phyloP scores from a whole-genome alignment of 2,888 invertebrate genomes.

The Carpatolechia fugitivella region DNA sequence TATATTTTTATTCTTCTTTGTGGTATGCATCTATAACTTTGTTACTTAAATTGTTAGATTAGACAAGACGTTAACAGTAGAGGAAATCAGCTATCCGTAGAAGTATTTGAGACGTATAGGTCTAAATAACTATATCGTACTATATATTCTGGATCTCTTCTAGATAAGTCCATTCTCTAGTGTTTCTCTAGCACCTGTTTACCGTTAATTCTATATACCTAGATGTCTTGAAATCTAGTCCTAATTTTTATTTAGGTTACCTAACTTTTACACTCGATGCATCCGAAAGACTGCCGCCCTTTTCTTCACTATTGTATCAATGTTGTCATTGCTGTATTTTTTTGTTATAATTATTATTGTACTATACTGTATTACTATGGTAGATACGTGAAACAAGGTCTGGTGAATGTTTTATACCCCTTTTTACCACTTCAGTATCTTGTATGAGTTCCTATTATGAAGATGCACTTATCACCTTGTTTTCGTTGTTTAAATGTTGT shows the following conservation, averaged over 20 bases:
- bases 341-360: conserved; percentile 29
- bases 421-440: conserved; percentile 12
- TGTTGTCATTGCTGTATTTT: conserved; percentile 59
- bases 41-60: not conserved
- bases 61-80: conserved; percentile 1
- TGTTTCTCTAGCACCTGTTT: conserved; percentile 51
- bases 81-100: conserved; percentile 3
- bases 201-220: conserved; percentile 39
- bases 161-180: conserved; percentile 42
- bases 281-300: conserved; percentile 74
- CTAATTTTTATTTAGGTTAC: conserved; percentile 36
- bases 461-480: conserved; percentile 9
- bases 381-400: conserved; percentile 29
- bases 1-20: not conserved
- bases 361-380: conserved; percentile 27
- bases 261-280: conserved; percentile 58
- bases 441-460: not conserved
- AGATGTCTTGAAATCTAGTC: conserved; percentile 32
- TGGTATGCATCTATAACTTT: no score
- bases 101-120: conserved; percentile 8
- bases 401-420: conserved; percentile 21
- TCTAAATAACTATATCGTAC: not conserved
- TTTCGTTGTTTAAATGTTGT: conserved; percentile 6
- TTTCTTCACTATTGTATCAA: conserved; percentile 78
- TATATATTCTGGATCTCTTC: not conserved